Percentiles rank a stretch among this genome's conserved stretches.
These are phyloP conservation scores for Pristionchus exspectatus DNA, from an alignment of 2,888 invertebrate genomes.

Conservation along the genomic window DNA sequence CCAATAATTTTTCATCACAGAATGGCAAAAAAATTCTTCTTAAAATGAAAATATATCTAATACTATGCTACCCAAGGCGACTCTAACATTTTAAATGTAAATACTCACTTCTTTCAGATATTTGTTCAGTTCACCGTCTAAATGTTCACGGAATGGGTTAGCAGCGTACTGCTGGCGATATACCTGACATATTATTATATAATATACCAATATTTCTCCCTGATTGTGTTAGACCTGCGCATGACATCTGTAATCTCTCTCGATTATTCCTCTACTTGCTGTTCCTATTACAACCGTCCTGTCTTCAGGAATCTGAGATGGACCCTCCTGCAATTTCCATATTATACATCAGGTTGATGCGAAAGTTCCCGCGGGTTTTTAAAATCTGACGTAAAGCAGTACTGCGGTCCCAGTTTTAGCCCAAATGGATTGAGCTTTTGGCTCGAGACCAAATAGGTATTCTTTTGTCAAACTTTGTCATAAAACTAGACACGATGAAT, in stretches of 20 bases:
- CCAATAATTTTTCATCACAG: not conserved
- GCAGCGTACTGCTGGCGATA: constrained; percentile 33
- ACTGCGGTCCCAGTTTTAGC: too few species aligned
- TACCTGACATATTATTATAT: not conserved
- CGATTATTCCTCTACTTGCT: constrained; percentile 40
- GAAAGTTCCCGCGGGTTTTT: too few species aligned
- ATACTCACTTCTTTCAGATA: not conserved
- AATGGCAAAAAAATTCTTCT: not conserved
- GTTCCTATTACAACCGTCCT: not conserved
- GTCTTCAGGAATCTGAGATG: constrained; percentile 22
- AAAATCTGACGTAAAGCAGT: too few species aligned
- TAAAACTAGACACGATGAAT: too few species aligned
- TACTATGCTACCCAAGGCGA: too few species aligned
- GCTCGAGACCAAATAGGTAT: too few species aligned
- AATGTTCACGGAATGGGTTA: not conserved
- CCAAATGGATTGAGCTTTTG: too few species aligned
- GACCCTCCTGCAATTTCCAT: not conserved
- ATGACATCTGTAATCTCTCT: constrained; percentile 4
- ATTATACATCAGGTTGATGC: not conserved
- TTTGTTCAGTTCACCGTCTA: not conserved
- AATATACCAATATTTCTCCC: not conserved
- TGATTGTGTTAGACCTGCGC: not conserved
- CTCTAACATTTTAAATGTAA: not conserved
- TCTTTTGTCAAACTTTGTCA: too few species aligned
- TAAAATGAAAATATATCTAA: too few species aligned